Percentiles rank a stretch among this genome's conserved stretches.
These are phyloP conservation scores for Tragopan temminckii DNA, from an alignment of 2,797 vertebrate genomes.

Conservation along the genomic window DNA sequence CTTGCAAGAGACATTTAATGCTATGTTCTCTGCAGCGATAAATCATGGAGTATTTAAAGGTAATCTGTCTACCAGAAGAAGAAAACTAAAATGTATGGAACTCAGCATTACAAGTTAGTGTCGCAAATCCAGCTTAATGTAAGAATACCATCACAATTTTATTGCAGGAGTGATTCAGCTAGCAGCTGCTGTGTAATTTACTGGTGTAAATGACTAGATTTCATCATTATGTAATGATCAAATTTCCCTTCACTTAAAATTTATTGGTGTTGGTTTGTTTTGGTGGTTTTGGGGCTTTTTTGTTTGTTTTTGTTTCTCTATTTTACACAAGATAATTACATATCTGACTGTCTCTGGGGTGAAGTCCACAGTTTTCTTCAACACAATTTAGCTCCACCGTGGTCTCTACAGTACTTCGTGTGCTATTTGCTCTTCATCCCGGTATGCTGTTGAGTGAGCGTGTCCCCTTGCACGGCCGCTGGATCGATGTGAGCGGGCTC, in stretches of 20 bases:
- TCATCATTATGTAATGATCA: not conserved
- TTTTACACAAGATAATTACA: no score
- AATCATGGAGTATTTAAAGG: not conserved
- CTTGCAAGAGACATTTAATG: not conserved
- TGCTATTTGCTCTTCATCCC: rapidly evolving
- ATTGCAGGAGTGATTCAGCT: not conserved
- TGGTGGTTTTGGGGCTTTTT: no score
- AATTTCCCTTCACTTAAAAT: not conserved
- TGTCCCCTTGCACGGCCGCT: no score
- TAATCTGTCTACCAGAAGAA: not conserved
- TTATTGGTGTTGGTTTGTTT: not conserved
- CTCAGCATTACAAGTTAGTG: not conserved
- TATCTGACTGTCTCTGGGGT: rapidly evolving
- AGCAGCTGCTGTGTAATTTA: not conserved
- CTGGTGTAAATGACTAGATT: not conserved
- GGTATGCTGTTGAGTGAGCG: no score
- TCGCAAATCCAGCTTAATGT: not conserved
- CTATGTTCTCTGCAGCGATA: not conserved
- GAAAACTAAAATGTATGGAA: not conserved
- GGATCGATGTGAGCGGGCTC: no score
- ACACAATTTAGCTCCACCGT: rapidly evolving
- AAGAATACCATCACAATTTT: not conserved
- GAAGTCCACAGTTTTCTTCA: rapidly evolving
- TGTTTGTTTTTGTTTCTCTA: not conserved
- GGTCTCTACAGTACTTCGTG: rapidly evolving